Conservation (phyloP, 2,888 invertebrate species). For the Drosophila flavopinicola region DNA sequence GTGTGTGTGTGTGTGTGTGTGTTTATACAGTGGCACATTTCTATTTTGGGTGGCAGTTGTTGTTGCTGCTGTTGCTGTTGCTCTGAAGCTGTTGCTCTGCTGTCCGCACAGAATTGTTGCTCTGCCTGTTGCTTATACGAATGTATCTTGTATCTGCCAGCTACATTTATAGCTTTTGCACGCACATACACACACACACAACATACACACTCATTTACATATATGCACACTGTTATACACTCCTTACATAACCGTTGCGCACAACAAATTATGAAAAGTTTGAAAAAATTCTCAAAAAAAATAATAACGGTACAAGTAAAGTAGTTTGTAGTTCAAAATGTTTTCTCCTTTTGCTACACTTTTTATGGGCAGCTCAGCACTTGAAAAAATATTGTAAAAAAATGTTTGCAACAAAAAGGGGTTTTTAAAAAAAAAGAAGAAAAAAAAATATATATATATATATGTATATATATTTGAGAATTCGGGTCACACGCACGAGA, state of each 20-base stretch:
- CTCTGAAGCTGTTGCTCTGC: constrained; percentile 16
- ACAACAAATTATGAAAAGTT: constrained; percentile 21
- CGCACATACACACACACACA: constrained; percentile 48
- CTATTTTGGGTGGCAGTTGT: constrained; percentile 58
- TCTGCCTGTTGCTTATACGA: constrained; percentile 34
- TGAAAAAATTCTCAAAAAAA: constrained; percentile 5
- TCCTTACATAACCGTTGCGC: constrained; percentile 62
- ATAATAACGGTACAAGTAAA: neutral
- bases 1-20: constrained; percentile 19
- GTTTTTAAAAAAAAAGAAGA: constrained; percentile 13
- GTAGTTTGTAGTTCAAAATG: constrained; percentile 7
- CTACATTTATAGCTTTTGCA: constrained; percentile 56
- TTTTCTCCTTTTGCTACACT: constrained; percentile 13
- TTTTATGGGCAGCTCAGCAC: constrained; percentile 26
- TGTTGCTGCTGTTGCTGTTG: constrained; percentile 13
- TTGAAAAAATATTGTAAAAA: constrained; percentile 46
- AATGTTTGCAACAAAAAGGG: constrained; percentile 23
- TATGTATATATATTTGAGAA: constrained; percentile 1
- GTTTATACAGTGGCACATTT: constrained; percentile 51
- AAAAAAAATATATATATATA: neutral
- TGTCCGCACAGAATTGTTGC: constrained; percentile 38
- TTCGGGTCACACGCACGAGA: constrained; percentile 39
- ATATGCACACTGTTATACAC: constrained; percentile 14
- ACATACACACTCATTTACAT: constrained; percentile 34
- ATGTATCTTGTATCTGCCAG: constrained; percentile 47